phyloP scores from a whole-genome alignment of 2,888 invertebrate species.

The Choreutis nemorana region DNA sequence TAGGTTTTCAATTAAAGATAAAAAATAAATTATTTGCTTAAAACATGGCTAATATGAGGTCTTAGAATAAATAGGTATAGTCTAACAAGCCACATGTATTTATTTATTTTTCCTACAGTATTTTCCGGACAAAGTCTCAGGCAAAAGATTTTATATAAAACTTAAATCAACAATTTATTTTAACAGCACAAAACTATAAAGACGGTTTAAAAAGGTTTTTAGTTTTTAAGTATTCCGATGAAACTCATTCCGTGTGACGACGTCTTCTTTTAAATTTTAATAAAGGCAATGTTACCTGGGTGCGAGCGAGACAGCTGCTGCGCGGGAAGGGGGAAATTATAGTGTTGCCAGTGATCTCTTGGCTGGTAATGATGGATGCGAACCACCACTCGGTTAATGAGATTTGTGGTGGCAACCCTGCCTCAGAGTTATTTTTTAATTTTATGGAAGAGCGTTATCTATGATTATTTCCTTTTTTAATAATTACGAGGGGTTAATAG shows the following conservation, averaged over 20 bases:
- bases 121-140: too few relatives aligned
- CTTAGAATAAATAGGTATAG: too few relatives aligned
- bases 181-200: too few relatives aligned
- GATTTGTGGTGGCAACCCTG: constrained; percentile 46
- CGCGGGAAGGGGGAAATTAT: constrained; percentile 42
- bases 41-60: too few relatives aligned
- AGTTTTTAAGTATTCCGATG: constrained; percentile 35
- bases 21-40: too few relatives aligned
- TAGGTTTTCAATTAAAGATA: too few relatives aligned
- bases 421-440: constrained; percentile 10
- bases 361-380: constrained; percentile 52
- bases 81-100: too few relatives aligned
- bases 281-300: constrained; percentile 21
- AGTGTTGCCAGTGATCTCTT: constrained; percentile 45
- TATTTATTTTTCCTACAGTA: too few relatives aligned
- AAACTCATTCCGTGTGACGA: constrained; percentile 39
- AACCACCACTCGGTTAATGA: constrained; percentile 39
- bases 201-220: too few relatives aligned
- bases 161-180: too few relatives aligned
- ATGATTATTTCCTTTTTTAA: constrained; percentile 10
- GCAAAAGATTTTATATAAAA: too few relatives aligned
- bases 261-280: constrained; percentile 53
- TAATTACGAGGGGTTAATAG: too few relatives aligned
- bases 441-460: constrained; percentile 1
- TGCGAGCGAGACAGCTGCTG: constrained; percentile 14